Base-by-base conservation (phyloP, 1,140 invertebrate species). In the Agraylea sexmaculata region DNA sequence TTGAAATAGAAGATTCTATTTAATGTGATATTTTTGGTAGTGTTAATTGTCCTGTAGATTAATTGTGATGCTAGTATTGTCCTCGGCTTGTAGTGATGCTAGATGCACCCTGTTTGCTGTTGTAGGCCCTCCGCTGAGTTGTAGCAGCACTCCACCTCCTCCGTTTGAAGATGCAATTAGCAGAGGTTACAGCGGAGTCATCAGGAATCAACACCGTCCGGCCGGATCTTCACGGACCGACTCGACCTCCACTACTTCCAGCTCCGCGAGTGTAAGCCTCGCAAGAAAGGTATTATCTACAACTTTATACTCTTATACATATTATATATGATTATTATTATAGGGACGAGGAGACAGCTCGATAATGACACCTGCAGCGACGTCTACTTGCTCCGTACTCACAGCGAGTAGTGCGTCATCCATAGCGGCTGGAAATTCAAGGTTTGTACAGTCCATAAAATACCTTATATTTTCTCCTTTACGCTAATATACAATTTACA, bases 91-190 rank as follows among this genome's bases (percentile, higher is more conserved):
- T 42, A 48, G 43, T 44, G 39, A 43, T 28, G 30, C 40, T 46
- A 42, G 40, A 32, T 8, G 27, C 41, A 16, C 29, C 36, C n/a
- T n/a, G n/a, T n/a, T n/a, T n/a, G 18, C 21, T 13, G 13, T 44
- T 44, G 29, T 30, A 49, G 47, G 47, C n/a, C 39, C 43, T n/a
- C 66, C 62, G 41, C 58, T 66, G 40, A 70, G 68, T 46, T 83
- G 81, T 64, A 85, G 83, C 62, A 87, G 84, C 52, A 90, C 87
- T 35, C 86, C 87, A 52, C 85, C 87, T 52, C 86, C 86, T 49
- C 78, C 84, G 43, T 89, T 88, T 66, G 81, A 87, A 54, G 86
- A 89, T 60, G 23, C 64, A 67, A 35, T 73, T 73, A 45, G 69
- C 66, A 50, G 68, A 60, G 49, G 20, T 51, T 72, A 56, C 8